Conservation (phyloP, 2,113 vertebrate genomes). For the Phylloscopus trochilus region DNA sequence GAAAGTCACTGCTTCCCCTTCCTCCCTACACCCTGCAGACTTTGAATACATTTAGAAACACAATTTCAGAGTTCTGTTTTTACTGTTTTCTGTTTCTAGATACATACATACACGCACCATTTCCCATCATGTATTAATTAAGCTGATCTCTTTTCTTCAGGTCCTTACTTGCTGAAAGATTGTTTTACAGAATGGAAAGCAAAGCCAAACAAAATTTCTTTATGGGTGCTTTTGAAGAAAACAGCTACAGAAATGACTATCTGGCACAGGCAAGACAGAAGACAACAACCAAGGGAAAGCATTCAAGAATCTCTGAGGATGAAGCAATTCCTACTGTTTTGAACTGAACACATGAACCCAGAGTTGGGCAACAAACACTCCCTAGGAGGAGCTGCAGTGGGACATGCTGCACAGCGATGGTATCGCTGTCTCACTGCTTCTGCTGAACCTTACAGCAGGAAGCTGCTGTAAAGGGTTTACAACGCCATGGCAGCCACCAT, state of each 20-base stretch:
- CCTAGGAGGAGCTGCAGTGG: neutral
- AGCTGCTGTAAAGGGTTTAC: neutral
- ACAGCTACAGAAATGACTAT: neutral
- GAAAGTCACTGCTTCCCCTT: neutral
- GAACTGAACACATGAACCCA: neutral
- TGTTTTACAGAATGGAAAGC: neutral
- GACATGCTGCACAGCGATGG: neutral
- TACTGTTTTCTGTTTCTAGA: neutral
- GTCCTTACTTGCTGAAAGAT: conserved; percentile 30
- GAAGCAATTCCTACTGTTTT: conserved; percentile 63
- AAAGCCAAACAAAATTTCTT: conserved; percentile 28
- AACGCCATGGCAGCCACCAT: neutral
- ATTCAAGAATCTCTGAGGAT: conserved; percentile 41
- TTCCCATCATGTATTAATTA: conserved; percentile 12
- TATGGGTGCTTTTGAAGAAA: conserved; percentile 41
- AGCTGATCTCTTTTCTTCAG: neutral
- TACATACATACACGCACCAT: neutral
- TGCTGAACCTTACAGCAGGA: neutral
- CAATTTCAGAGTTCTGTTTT: neutral
- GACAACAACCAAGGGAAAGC: conserved; percentile 36
- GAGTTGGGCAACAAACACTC: neutral
- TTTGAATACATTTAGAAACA: neutral
- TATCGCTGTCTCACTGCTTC: neutral
- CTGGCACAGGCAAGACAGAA: conserved; percentile 15
- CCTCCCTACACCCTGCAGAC: neutral